These are phyloP conservation scores for Smithornis capensis DNA, from an alignment of 2,113 vertebrate species.

Conservation along the genomic window DNA sequence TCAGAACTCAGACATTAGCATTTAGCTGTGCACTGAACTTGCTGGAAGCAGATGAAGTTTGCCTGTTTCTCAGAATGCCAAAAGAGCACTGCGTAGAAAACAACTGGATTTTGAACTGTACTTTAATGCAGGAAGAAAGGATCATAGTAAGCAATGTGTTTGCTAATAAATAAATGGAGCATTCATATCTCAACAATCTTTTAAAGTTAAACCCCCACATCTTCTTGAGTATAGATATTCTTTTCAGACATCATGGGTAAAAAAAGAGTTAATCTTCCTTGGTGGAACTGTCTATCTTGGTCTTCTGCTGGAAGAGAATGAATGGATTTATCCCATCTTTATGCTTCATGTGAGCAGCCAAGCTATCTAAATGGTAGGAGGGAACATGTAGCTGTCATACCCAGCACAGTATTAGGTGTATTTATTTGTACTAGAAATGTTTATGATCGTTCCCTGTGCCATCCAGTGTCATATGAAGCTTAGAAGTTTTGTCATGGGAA, in stretches of 20 bases:
- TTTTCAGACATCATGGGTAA: not conserved
- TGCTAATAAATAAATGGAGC: not conserved
- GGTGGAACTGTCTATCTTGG: not conserved
- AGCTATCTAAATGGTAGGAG: not conserved
- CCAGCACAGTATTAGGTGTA: not conserved
- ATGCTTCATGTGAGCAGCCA: not conserved
- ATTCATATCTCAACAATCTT: not conserved
- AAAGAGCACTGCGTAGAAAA: not conserved
- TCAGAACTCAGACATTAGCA: not conserved
- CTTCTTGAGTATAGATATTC: not conserved
- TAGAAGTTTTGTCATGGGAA: not conserved
- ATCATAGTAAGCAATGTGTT: not conserved
- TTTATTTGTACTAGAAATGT: not conserved
- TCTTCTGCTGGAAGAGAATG: not conserved
- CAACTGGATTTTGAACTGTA: slow-evolving; percentile 16
- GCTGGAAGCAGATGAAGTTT: not conserved
- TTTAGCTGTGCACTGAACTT: not conserved
- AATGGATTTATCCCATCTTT: not conserved
- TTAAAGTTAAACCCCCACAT: not conserved
- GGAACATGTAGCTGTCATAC: not conserved
- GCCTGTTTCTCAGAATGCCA: not conserved
- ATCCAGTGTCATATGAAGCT: not conserved
- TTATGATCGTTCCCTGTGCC: not conserved
- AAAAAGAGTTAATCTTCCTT: not conserved
- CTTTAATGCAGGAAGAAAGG: slow-evolving; percentile 14